phyloP scores from a whole-genome alignment of 1,140 invertebrate species.

The Grapholita molesta region DNA sequence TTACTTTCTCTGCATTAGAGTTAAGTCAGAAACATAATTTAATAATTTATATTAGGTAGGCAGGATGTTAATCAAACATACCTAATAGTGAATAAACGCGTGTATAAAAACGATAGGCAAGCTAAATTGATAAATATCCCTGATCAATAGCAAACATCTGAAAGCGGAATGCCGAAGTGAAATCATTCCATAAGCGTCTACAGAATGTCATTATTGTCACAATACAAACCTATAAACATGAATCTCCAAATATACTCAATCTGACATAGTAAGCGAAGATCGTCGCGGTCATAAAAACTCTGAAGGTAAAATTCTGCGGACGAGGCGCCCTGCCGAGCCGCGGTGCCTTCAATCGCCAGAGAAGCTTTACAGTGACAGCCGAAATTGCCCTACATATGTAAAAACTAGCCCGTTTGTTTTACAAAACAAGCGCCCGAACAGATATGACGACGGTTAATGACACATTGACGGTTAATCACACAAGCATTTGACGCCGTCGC shows the following conservation, averaged over 20 bases:
- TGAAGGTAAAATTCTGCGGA: slow-evolving; percentile 61
- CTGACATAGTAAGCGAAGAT: background rate
- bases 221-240: background rate
- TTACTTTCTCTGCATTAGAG: no score
- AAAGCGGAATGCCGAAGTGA: background rate
- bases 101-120: no score
- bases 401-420: slow-evolving; percentile 66
- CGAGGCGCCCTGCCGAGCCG: slow-evolving; percentile 51
- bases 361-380: slow-evolving; percentile 59
- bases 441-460: slow-evolving; percentile 43
- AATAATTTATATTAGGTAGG: no score
- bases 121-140: no score
- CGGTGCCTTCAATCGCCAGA: slow-evolving; percentile 54
- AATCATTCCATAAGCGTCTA: background rate
- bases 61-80: no score
- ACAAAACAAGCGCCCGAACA: slow-evolving; percentile 58
- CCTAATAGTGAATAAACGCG: no score
- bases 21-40: no score
- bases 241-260: slow-evolving; percentile 3
- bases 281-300: slow-evolving; percentile 43
- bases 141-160: background rate
- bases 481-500: slow-evolving; percentile 50
- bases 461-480: slow-evolving; percentile 47
- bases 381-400: slow-evolving; percentile 61
- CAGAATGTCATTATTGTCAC: background rate